Evolutionary conservation across 2,113 vertebrate species (phyloP), one percentile per base, ranked within the genome.

Genomic region (Oxyruncus cristatus): DNA sequence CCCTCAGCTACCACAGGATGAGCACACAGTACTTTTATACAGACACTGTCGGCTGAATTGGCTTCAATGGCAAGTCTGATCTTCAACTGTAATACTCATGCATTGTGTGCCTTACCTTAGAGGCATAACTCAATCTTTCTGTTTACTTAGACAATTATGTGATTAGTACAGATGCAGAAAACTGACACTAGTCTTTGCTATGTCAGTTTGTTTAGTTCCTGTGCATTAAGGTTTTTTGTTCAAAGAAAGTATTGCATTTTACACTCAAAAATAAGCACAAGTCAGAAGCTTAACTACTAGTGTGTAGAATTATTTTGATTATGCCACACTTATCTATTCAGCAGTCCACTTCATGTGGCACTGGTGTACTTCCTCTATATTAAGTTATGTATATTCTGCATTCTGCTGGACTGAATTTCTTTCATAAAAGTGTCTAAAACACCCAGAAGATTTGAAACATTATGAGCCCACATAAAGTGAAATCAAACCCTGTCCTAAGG

Each of bases 21-120:
- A 80, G 55, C 71, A 82, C 30, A 26, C 0, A 1, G 18, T 37
- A 42, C 21, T 39, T 30, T 4, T 0, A 72, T 0, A 42, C 0
- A 39, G 9, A 61, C 39, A 52, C 23, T 39, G 47, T 18, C 32
- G 76, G 67, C 55, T 73, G 30, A 93, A 66, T 32, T 49, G 37
- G 16, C 55, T 66, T 63, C 35, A 37, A 6, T 17, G 19, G 44
- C 41, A 3, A 59, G 13, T 19, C 70, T 75, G 47, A 70, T 39
- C 39, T 44, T 33, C 72, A 47, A 3, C 26, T 61, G 19, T 5
- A 58, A 23, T 1, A 58, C 12, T 58, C 32, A 53, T 6, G 20
- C 18, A 11, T 17, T 28, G 15, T 19, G 47, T 35, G 28, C 35
- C 67, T 70, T 20, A 58, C 23, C 19, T 71, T 28, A 27, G 21